Conservation (phyloP, 2,797 vertebrate species). For the Podarcis siculus region DNA sequence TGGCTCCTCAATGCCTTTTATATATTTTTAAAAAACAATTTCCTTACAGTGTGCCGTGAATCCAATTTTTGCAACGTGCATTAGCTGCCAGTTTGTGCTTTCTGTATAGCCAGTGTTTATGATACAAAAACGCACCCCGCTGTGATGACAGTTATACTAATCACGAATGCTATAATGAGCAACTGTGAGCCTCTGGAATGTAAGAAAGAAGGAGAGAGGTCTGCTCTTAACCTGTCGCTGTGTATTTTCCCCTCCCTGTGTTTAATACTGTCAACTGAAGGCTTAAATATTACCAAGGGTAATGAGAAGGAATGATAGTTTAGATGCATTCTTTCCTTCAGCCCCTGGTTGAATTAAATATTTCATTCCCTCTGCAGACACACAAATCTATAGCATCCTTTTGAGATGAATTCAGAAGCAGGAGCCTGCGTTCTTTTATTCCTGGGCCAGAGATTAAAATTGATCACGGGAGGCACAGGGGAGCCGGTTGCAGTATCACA, state of each 20-base stretch:
- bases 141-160: constrained; percentile 25
- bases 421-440: constrained; percentile 72
- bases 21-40: not conserved
- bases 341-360: constrained; percentile 68
- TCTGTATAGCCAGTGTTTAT: constrained; percentile 48
- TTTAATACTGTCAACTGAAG: constrained; percentile 55
- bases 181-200: constrained; percentile 29
- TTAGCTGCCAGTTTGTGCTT: constrained; percentile 43
- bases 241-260: constrained; percentile 43
- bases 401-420: constrained; percentile 72
- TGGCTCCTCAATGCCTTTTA: constrained; percentile 32
- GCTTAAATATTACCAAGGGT: constrained; percentile 38
- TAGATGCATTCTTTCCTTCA: constrained; percentile 70
- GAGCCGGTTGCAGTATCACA: constrained; percentile 69
- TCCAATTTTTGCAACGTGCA: constrained; percentile 24
- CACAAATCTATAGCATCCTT: constrained; percentile 76
- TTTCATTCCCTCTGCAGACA: constrained; percentile 61
- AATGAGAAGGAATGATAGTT: constrained; percentile 66
- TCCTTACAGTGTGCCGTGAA: constrained; percentile 26
- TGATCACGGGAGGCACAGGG: constrained; percentile 78
- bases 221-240: constrained; percentile 37
- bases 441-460: constrained; percentile 80
- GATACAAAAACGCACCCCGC: constrained; percentile 25
- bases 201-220: constrained; percentile 9
- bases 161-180: constrained; percentile 38